These are phyloP conservation scores for Pomacea maculata DNA, from an alignment of 1,140 invertebrate species.

Conservation along the genomic window DNA sequence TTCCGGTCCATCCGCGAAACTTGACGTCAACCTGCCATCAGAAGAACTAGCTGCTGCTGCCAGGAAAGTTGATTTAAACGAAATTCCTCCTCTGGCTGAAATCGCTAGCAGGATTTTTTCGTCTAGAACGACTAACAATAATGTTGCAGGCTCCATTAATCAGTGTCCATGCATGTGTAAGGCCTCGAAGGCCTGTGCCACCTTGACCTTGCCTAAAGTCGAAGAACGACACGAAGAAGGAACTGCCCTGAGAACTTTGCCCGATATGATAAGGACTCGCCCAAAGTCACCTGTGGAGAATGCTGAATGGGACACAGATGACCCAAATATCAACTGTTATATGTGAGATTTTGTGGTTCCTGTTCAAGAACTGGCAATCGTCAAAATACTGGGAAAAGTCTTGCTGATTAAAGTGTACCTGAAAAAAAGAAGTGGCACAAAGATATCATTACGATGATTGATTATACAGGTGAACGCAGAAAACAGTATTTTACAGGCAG, in stretches of 20 bases:
- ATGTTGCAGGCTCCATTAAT: background rate
- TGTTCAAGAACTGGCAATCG: background rate
- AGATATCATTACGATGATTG: too few species aligned
- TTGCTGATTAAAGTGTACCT: too few species aligned
- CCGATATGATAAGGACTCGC: background rate
- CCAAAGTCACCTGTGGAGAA: constrained; percentile 4
- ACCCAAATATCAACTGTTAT: constrained; percentile 21
- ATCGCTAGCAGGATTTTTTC: too few species aligned
- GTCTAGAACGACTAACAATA: background rate
- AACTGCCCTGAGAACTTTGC: background rate
- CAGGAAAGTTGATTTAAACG: too few species aligned
- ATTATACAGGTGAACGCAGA: too few species aligned
- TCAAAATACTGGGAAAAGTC: too few species aligned
- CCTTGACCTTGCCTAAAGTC: too few species aligned
- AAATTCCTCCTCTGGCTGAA: too few species aligned
- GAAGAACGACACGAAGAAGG: background rate
- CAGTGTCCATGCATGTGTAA: background rate
- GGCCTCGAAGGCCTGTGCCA: background rate
- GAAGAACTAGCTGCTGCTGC: too few species aligned
- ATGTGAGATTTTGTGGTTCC: background rate
- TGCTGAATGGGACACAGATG: constrained; percentile 17
- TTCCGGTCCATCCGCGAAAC: background rate
- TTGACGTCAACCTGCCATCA: background rate
- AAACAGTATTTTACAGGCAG: too few species aligned
- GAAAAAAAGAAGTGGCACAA: too few species aligned